Evolutionary conservation across 2,113 vertebrate species (phyloP).

Genomic region (Kryptolebias marmoratus): DNA sequence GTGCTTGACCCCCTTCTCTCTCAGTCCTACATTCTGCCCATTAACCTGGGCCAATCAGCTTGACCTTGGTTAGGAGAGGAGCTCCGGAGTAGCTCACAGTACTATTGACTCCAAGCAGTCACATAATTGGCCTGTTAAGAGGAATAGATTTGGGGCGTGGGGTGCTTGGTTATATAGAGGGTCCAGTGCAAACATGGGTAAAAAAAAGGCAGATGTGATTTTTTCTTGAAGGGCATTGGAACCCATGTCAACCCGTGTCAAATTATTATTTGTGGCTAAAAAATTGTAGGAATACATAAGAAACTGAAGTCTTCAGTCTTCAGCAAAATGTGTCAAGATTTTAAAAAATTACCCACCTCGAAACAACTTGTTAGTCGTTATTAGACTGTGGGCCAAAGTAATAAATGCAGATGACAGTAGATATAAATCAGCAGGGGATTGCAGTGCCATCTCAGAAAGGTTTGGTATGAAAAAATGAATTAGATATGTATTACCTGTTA

Average conservation of each 20-base stretch:
- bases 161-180: constrained; percentile 26
- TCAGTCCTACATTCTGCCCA: constrained; percentile 76
- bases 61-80: constrained; percentile 81
- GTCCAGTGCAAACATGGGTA: constrained; percentile 20
- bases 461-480: constrained; percentile 28
- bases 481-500: constrained; percentile 27
- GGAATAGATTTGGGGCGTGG: constrained; percentile 36
- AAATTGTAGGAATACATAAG: background rate
- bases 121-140: constrained; percentile 81
- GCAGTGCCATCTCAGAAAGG: constrained; percentile 30
- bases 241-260: background rate
- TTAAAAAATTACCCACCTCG: background rate
- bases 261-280: background rate
- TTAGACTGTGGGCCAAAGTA: constrained; percentile 1
- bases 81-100: constrained; percentile 65
- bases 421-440: constrained; percentile 33
- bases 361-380: constrained; percentile 1
- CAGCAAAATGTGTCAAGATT: background rate
- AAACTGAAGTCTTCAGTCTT: background rate
- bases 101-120: constrained; percentile 76
- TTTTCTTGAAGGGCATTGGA: constrained; percentile 9
- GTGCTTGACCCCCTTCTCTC: constrained; percentile 78
- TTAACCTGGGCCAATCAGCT: constrained; percentile 83
- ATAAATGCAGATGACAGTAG: constrained; percentile 14
- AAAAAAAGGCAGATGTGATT: constrained; percentile 15